phyloP scores from a whole-genome alignment of 2,888 invertebrate genomes.

The Cotesia congregata region DNA sequence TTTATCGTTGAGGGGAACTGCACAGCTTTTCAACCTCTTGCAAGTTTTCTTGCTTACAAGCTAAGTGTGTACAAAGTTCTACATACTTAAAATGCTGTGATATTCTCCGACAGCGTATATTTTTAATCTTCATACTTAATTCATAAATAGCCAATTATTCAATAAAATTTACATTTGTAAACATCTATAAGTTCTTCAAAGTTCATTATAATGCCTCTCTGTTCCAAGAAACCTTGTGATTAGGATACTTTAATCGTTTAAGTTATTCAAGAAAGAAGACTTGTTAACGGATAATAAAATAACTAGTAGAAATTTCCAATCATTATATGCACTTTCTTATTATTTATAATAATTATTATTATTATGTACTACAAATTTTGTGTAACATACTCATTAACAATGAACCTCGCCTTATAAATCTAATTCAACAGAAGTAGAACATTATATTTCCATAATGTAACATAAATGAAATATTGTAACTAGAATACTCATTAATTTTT shows the following conservation, averaged over 20 bases:
- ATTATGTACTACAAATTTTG: too few relatives aligned
- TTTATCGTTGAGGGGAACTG: slow-evolving; percentile 10
- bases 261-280: not conserved
- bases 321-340: too few relatives aligned
- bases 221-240: slow-evolving; percentile 12
- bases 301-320: too few relatives aligned
- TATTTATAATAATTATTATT: too few relatives aligned
- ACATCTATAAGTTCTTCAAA: slow-evolving; percentile 31
- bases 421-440: too few relatives aligned
- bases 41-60: slow-evolving; percentile 33
- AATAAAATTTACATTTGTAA: slow-evolving; percentile 29
- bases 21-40: slow-evolving; percentile 32
- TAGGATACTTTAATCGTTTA: slow-evolving; percentile 8
- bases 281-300: too few relatives aligned
- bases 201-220: slow-evolving; percentile 38
- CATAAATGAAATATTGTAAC: not conserved
- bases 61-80: slow-evolving; percentile 43
- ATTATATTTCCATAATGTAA: too few relatives aligned
- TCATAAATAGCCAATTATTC: slow-evolving; percentile 28
- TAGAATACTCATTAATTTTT: slow-evolving; percentile 22
- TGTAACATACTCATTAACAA: too few relatives aligned
- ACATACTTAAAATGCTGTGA: slow-evolving; percentile 12
- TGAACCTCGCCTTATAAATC: too few relatives aligned
- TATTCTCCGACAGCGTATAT: not conserved
- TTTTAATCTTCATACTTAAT: slow-evolving; percentile 25